Conservation (phyloP, 2,797 vertebrate species). For the Syngnathus acus region DNA sequence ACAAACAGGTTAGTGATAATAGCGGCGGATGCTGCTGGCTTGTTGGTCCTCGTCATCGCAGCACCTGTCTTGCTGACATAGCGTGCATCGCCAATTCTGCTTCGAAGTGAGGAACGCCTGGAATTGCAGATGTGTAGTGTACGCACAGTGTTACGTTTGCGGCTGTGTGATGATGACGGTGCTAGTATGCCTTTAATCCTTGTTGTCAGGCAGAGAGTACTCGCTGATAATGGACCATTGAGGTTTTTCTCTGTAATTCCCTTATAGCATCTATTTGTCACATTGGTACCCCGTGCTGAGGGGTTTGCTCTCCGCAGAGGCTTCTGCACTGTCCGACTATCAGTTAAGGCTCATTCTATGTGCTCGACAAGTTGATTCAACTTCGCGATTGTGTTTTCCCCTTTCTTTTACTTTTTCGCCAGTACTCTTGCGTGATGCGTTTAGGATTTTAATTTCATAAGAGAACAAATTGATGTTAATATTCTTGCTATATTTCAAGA, state of each 20-base stretch:
- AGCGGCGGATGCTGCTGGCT: slow-evolving; percentile 18
- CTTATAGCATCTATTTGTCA: slow-evolving; percentile 42
- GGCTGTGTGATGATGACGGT: slow-evolving; percentile 5
- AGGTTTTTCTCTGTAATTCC: slow-evolving; percentile 38
- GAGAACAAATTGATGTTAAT: background rate
- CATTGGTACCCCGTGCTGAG: slow-evolving; percentile 26
- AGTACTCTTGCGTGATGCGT: background rate
- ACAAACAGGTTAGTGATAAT: slow-evolving; percentile 91
- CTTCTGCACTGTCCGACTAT: slow-evolving; percentile 31
- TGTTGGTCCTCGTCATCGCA: slow-evolving; percentile 23
- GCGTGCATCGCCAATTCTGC: background rate
- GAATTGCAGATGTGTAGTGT: background rate
- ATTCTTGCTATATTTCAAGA: background rate
- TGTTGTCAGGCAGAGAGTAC: slow-evolving; percentile 60
- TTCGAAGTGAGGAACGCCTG: slow-evolving; percentile 5
- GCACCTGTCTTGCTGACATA: slow-evolving; percentile 25
- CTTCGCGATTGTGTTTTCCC: background rate
- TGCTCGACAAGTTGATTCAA: background rate
- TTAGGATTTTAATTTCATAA: background rate
- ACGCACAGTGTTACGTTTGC: background rate
- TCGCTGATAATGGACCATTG: slow-evolving; percentile 32
- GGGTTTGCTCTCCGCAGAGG: slow-evolving; percentile 29
- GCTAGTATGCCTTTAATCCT: slow-evolving; percentile 52
- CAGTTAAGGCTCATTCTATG: background rate
- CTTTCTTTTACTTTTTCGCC: background rate